Percentiles rank a stretch among this genome's conserved stretches.
Conservation (phyloP, 2,113 vertebrate genomes). For the Pteronura brasiliensis region DNA sequence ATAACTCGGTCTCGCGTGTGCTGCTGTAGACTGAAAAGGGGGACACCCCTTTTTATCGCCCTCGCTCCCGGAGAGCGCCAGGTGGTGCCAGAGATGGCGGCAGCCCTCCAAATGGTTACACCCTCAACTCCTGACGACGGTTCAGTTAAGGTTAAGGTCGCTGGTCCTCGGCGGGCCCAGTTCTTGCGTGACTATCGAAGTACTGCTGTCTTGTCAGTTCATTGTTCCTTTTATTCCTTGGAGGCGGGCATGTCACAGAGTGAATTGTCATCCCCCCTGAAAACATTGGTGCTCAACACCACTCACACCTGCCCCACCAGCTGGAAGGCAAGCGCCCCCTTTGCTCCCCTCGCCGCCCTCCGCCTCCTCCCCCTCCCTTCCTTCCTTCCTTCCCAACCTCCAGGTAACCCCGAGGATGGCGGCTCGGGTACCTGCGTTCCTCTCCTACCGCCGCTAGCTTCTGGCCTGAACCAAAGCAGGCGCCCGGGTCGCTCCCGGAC, state of each 20-base stretch:
- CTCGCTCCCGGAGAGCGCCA: background rate
- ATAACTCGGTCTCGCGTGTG: background rate
- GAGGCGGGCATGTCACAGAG: background rate
- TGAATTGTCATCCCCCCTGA: background rate
- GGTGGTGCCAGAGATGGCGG: background rate
- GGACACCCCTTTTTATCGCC: background rate
- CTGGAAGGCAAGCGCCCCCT: rapidly evolving
- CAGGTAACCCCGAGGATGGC: background rate
- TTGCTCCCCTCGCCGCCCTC: background rate
- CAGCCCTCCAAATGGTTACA: background rate
- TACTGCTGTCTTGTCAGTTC: background rate
- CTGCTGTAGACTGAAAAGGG: no score
- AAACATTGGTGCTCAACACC: background rate
- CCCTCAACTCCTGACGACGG: background rate
- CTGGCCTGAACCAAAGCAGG: background rate
- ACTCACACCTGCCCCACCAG: background rate
- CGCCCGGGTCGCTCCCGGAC: background rate
- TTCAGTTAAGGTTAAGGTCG: background rate
- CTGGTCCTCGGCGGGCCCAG: background rate
- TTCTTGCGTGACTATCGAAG: background rate
- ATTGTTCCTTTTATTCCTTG: background rate
- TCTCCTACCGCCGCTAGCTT: rapidly evolving
- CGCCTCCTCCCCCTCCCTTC: background rate
- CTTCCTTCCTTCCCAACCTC: background rate
- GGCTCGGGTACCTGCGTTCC: background rate